Percentiles rank a stretch among this genome's conserved stretches.
phyloP scores from a whole-genome alignment of 1,140 invertebrate genomes.

The Zaprionus nigranus region DNA sequence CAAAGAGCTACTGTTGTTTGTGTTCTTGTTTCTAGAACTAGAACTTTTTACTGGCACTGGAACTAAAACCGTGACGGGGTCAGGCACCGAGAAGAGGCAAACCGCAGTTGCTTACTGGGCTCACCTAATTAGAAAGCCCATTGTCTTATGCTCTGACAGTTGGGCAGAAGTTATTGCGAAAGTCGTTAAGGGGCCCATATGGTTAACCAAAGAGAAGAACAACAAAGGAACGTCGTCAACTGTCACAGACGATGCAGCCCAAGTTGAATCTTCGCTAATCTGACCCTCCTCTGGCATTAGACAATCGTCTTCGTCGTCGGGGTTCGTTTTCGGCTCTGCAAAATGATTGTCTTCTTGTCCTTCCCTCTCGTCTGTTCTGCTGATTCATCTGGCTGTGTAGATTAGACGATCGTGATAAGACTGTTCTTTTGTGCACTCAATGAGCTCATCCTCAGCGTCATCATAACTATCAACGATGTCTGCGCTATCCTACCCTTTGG shows the following conservation, averaged over 20 bases:
- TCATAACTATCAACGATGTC: conserved; percentile 1
- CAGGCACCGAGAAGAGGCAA: not conserved
- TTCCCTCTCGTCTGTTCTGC: conserved; percentile 34
- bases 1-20: no score
- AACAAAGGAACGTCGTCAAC: conserved; percentile 48
- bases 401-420: conserved; percentile 76
- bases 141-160: conserved; percentile 70
- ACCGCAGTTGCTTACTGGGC: conserved; percentile 15
- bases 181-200: conserved; percentile 42
- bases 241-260: conserved; percentile 34
- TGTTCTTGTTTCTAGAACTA: conserved; percentile 6
- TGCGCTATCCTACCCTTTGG: conserved; percentile 22
- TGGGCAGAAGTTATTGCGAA: conserved; percentile 50
- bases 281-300: conserved; percentile 39
- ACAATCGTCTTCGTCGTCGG: conserved; percentile 11
- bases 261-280: conserved; percentile 58
- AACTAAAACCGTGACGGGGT: not conserved
- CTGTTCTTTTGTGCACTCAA: conserved; percentile 63
- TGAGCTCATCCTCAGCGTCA: conserved; percentile 73
- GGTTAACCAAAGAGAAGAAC: conserved; percentile 55
- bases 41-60: conserved; percentile 6
- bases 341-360: conserved; percentile 23
- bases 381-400: conserved; percentile 68
- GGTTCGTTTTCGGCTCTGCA: not conserved
- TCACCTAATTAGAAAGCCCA: conserved; percentile 69